phyloP scores from a whole-genome alignment of 2,797 vertebrate species.

The Cyclopterus lumpus region DNA sequence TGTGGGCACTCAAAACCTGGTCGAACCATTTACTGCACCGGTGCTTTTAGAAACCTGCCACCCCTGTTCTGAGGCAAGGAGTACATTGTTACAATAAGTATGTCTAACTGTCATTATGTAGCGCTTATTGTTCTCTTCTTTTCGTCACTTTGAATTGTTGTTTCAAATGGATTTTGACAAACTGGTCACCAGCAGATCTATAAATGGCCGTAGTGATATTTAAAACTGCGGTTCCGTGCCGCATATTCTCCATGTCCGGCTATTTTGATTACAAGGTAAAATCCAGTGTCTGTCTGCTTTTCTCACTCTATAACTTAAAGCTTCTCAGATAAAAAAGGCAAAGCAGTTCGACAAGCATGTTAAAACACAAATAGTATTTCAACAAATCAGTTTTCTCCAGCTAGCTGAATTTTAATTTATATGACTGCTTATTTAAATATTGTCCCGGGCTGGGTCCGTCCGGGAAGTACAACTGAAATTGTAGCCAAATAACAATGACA shows the following conservation, averaged over 20 bases:
- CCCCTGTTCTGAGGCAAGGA: constrained; percentile 83
- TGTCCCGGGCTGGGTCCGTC: not conserved
- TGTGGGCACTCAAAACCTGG: constrained; percentile 77
- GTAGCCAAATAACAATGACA: not conserved
- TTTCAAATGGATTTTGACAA: constrained; percentile 10
- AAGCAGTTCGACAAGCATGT: not conserved
- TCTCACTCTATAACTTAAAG: constrained; percentile 47
- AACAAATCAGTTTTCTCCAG: not conserved
- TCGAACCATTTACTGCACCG: constrained; percentile 75
- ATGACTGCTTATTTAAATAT: not conserved
- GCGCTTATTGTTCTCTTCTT: constrained; percentile 4
- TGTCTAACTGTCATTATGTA: constrained; percentile 8
- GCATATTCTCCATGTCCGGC: constrained; percentile 84
- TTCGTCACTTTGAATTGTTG: not conserved
- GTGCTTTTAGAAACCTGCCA: constrained; percentile 62
- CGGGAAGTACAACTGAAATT: not conserved
- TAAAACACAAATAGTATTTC: not conserved
- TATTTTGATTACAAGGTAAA: constrained; percentile 90
- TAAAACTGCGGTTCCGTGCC: constrained; percentile 82
- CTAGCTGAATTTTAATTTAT: not conserved
- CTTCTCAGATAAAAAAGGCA: not conserved
- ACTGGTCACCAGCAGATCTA: not conserved
- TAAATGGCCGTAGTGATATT: constrained; percentile 73
- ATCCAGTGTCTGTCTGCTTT: constrained; percentile 81
- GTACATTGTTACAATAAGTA: constrained; percentile 84